Evolutionary conservation across 2,888 invertebrate species (phyloP), one percentile per base, ranked within the genome.

Genomic region (Tiliacea aurago): DNA sequence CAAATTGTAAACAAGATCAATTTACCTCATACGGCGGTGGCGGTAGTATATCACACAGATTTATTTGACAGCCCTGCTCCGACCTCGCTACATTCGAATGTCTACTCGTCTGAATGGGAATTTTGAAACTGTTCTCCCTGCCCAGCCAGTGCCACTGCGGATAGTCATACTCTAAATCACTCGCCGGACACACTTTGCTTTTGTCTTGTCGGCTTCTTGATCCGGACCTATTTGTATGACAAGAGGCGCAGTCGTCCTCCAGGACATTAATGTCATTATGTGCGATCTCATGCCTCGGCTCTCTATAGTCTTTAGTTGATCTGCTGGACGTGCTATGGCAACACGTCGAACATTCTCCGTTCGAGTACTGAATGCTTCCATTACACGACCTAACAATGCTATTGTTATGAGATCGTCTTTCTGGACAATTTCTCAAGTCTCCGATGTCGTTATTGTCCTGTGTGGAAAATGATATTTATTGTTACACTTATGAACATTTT

Each of bases 11-110:
- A 91, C 90, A 91, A 91, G 86, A 92, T 93, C 93, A 94, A 93
- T 92, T 94, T 94, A 96, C 96, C 95, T 97, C 97, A 91, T 97
- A 97, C 84, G 97, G 97, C 58, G 97, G 97, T 84, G 97, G 97
- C 77, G 97, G 97, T 85, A 97, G 91, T 96, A 97, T 97, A 93
- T 97, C 97, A 93, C 97, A 97, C 94, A 97, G 97, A 94, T 97
- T 97, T 90, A 96, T 95, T 94, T 96, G 96, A 94, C 96, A 96
- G 91, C 96, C 94, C 90, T 95, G 96, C 88, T 96, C 96, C 89
- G 95, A 95, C 91, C 94, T 94, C 89, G 94, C 93, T 87, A 94
- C 94, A 87, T 94, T 95, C 90, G 95, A 95, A 91, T 95, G 94
- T 92, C 95, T 93, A 87, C 95, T 90, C 87, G 93, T 91, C 90